These are phyloP conservation scores for Caenorhabditis japonica DNA, from an alignment of 2,888 invertebrate species.

Conservation along the genomic window DNA sequence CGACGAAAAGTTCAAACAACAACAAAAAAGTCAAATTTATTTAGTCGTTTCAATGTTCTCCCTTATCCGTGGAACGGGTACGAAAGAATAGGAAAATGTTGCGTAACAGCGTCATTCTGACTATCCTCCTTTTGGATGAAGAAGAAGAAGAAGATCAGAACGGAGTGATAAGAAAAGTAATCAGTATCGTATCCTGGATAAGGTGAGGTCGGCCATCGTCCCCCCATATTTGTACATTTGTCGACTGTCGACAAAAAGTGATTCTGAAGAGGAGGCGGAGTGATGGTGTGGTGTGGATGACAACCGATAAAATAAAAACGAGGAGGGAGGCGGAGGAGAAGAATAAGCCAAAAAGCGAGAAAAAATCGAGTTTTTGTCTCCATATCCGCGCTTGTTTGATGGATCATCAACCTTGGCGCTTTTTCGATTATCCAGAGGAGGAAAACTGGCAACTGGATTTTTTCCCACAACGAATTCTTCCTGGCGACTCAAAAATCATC, in stretches of 20 bases:
- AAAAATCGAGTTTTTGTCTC: conserved; percentile 47
- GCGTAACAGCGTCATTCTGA: conserved; percentile 25
- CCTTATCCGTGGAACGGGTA: conserved; percentile 40
- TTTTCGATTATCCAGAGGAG: background rate
- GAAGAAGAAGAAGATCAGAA: background rate
- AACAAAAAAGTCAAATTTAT: conserved; percentile 4
- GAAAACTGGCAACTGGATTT: conserved; percentile 46
- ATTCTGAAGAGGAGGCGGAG: conserved; percentile 21
- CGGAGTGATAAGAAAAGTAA: conserved; percentile 6
- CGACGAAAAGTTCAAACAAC: conserved; percentile 9
- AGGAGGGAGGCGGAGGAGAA: conserved; percentile 10
- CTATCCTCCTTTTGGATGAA: background rate
- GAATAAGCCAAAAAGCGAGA: too few relatives aligned
- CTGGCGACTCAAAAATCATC: conserved; percentile 1
- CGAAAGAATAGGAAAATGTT: conserved; percentile 10
- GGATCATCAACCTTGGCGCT: conserved; percentile 47
- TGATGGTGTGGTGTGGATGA: conserved; percentile 32
- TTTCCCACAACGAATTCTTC: conserved; percentile 26
- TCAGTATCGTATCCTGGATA: conserved; percentile 10
- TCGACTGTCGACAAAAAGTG: conserved; percentile 39
- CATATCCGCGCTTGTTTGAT: conserved; percentile 40
- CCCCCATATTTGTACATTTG: conserved; percentile 45
- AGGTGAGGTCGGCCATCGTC: conserved; percentile 25
- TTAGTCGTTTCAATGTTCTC: too few relatives aligned
- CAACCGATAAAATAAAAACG: conserved; percentile 36